Evolutionary conservation across 2,888 invertebrate genomes (phyloP).

Genomic region (Pristionchus mayeri): DNA sequence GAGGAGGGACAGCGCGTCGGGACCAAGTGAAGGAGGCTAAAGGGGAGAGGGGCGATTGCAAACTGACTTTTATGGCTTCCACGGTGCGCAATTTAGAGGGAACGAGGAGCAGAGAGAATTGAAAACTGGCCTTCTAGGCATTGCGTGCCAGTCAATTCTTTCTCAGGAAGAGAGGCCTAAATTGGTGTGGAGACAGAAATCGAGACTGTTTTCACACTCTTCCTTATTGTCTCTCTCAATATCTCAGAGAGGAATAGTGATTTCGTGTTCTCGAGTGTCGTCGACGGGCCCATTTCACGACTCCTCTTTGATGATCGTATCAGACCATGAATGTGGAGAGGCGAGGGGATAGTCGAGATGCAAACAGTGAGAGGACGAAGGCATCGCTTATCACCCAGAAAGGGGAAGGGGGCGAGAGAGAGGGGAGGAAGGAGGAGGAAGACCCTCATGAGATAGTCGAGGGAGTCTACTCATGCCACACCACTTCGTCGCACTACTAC

Average conservation of each 20-base stretch:
- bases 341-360: neutral
- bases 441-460: slow-evolving; percentile 42
- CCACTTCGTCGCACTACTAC: neutral
- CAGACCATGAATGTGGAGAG: slow-evolving; percentile 38
- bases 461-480: slow-evolving; percentile 5
- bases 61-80: neutral
- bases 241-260: neutral
- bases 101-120: too few species aligned
- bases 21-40: neutral
- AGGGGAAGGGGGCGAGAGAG: neutral
- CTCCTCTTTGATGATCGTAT: slow-evolving; percentile 27
- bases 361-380: slow-evolving; percentile 41
- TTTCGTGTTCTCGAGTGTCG: neutral
- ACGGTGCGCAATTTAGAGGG: too few species aligned
- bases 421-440: neutral
- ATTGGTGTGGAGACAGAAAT: neutral
- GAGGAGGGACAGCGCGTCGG: neutral
- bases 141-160: neutral
- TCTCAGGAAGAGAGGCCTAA: neutral
- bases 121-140: too few species aligned
- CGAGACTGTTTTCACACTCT: neutral
- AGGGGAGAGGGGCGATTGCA: neutral
- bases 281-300: neutral
- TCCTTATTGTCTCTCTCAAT: slow-evolving; percentile 2
- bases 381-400: slow-evolving; percentile 45